Percentiles rank a stretch among this genome's conserved stretches.
Conservation (phyloP, 2,113 vertebrate genomes). For the Corapipo altera region DNA sequence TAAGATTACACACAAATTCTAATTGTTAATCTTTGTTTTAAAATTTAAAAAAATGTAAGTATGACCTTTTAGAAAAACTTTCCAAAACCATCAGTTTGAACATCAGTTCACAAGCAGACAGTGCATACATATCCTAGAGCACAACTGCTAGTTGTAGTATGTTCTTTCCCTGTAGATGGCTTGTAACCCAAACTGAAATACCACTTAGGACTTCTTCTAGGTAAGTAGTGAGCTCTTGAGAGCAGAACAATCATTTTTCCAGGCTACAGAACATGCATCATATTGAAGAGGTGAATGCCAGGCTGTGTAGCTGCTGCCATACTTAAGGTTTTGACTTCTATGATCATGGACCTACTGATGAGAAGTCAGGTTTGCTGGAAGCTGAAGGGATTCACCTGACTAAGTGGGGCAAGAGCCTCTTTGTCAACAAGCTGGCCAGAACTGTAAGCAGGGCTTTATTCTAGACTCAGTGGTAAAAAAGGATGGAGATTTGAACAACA, state of each 20-base stretch:
- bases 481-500: not conserved
- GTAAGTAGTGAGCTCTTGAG: not conserved
- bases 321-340: not conserved
- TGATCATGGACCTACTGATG: not conserved
- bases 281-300: not conserved
- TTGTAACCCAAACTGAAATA: not conserved
- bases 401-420: not conserved
- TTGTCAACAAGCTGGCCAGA: not conserved
- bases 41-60: not conserved
- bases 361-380: not conserved
- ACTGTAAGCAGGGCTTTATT: not conserved
- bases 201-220: not conserved
- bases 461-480: not conserved
- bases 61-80: not conserved
- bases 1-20: not conserved
- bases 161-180: not conserved
- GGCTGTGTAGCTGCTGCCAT: not conserved
- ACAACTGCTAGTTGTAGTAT: not conserved
- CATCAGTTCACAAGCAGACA: not conserved
- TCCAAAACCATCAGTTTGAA: not conserved
- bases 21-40: not conserved
- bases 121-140: not conserved
- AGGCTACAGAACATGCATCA: not conserved
- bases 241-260: not conserved
- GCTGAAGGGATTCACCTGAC: not conserved